Conservation (phyloP, 2,797 vertebrate species). For the Siniperca undulata region DNA sequence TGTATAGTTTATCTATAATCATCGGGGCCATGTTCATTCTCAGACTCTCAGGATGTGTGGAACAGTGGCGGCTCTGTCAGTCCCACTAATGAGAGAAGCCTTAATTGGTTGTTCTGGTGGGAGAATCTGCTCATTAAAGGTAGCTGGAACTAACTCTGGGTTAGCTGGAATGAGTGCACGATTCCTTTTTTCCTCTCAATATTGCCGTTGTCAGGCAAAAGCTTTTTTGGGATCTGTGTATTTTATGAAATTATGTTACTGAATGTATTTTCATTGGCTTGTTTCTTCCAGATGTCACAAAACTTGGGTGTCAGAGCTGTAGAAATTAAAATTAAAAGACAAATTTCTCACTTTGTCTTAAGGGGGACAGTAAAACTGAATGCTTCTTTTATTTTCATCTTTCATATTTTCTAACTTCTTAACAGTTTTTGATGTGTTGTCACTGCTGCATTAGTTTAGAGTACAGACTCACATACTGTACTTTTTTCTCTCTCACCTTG, state of each 20-base stretch:
- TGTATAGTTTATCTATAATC: slow-evolving; percentile 69
- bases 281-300: neutral
- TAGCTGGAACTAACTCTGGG: slow-evolving; percentile 43
- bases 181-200: neutral
- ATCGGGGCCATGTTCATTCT: slow-evolving; percentile 60
- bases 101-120: slow-evolving; percentile 80
- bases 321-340: neutral
- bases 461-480: neutral
- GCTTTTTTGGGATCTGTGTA: neutral
- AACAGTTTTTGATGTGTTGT: neutral
- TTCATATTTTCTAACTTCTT: neutral
- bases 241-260: neutral
- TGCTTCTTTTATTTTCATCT: neutral
- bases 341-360: too few species aligned
- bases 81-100: slow-evolving; percentile 80
- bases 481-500: neutral
- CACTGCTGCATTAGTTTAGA: neutral
- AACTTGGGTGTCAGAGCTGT: neutral
- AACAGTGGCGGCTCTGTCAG: slow-evolving; percentile 80
- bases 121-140: slow-evolving; percentile 80
- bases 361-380: neutral
- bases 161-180: slow-evolving; percentile 32
- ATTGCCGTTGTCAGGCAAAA: neutral
- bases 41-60: slow-evolving; percentile 69
- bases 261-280: neutral